Percentiles rank a stretch among this genome's conserved stretches.
These are phyloP conservation scores for Anolis apletophallus DNA, from an alignment of 2,797 vertebrate genomes.

Conservation along the genomic window DNA sequence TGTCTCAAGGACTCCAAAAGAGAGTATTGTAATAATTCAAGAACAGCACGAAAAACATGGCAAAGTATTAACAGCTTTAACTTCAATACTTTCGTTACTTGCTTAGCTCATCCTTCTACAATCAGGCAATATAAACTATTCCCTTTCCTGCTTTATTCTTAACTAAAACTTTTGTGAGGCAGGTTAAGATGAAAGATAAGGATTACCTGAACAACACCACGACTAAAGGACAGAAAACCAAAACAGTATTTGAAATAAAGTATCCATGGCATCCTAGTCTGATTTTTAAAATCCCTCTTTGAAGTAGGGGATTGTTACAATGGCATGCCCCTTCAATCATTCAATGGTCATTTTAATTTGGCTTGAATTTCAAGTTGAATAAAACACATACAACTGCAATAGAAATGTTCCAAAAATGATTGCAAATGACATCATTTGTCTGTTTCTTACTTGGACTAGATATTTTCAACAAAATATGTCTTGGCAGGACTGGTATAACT, in stretches of 20 bases:
- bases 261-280: background rate
- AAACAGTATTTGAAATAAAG: no score
- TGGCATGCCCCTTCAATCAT: no score
- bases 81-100: background rate
- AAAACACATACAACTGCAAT: no score
- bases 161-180: background rate
- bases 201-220: background rate
- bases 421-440: background rate
- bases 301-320: no score
- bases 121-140: no score
- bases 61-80: background rate
- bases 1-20: background rate
- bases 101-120: background rate
- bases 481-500: no score
- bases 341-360: background rate
- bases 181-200: background rate
- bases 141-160: background rate
- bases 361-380: background rate
- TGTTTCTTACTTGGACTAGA: background rate
- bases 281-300: background rate
- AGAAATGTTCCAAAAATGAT: background rate
- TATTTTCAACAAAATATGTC: background rate
- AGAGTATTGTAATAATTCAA: background rate
- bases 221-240: background rate
- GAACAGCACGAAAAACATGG: background rate